These are phyloP conservation scores for Clamator glandarius DNA, from an alignment of 2,797 vertebrate genomes.

Conservation along the genomic window DNA sequence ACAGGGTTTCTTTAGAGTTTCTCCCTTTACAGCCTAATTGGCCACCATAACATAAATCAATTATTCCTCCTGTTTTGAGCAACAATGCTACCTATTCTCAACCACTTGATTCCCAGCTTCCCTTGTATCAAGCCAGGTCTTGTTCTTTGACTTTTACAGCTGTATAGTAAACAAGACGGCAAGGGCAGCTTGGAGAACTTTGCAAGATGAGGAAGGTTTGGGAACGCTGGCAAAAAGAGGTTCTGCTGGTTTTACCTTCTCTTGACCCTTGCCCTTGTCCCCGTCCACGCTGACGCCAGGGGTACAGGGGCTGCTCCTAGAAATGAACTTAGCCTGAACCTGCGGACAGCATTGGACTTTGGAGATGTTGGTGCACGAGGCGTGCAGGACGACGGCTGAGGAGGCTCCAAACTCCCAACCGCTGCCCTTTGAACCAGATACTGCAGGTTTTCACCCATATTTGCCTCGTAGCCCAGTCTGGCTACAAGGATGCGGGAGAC, in stretches of 20 bases:
- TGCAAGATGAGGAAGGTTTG: constrained; percentile 71
- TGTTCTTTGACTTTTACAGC: constrained; percentile 84
- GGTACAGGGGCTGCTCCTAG: constrained; percentile 60
- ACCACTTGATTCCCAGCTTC: constrained; percentile 75
- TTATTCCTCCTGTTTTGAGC: constrained; percentile 83
- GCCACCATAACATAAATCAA: constrained; percentile 88
- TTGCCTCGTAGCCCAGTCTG: background rate
- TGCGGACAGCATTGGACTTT: constrained; percentile 86
- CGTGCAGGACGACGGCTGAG: background rate
- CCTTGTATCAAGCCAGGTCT: constrained; percentile 80
- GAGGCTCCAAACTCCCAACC: background rate
- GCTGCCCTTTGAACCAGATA: background rate
- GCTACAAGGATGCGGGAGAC: background rate
- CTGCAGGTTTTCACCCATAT: background rate
- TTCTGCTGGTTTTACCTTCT: constrained; percentile 88
- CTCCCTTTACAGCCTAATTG: constrained; percentile 91
- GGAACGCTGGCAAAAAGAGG: constrained; percentile 77
- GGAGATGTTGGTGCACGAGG: background rate
- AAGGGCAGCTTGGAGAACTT: constrained; percentile 62
- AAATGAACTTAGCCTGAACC: constrained; percentile 94
- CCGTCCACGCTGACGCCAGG: constrained; percentile 65
- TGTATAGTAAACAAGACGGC: constrained; percentile 67
- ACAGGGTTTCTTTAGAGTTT: constrained; percentile 77
- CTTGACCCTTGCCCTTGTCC: constrained; percentile 88
- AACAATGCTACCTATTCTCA: constrained; percentile 89